Evolutionary conservation across 2,113 vertebrate species (phyloP), one percentile per base, ranked within the genome.

Genomic region (Lophochroa leadbeateri): DNA sequence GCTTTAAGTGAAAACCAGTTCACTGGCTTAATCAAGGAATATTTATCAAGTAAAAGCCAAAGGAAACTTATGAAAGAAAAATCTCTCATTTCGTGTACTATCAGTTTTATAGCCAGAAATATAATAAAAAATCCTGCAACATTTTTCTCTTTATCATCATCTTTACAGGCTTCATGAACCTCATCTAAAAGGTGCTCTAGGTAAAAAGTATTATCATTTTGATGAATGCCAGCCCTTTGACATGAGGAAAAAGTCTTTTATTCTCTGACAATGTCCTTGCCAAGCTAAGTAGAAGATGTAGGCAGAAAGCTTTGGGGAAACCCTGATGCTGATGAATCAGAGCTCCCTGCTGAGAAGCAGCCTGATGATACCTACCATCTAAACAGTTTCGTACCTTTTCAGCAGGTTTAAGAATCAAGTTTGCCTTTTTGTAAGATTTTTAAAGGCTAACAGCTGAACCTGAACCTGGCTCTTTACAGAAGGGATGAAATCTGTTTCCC

Each of bases 241-340:
- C 94, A 96, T 2, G 24, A 86, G 90, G 92, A 90, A 93, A 74
- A 88, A 86, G 53, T 49, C 91, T 95, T 96, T 96, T 97, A 95
- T 95, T 88, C 94, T 50, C 87, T 88, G 88, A 96, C 91, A 95
- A 95, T 92, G 77, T 85, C 85, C 69, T 92, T 96, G 91, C 94
- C 93, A 94, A 90, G 77, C 86, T 96, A 82, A 96, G 91, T 13
- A 55, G 86, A n/a, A 92, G 93, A 55, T 72, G 83, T n/a, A 72
- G 92, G 88, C 68, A 95, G 80, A 96, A 57, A 90, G 90, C 95
- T 92, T 89, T 77, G 94, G 96, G 91, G 82, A 92, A 94, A 75
- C 91, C 86, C 91, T 92, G 91, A 71, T 60, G 86, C 86, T 93
- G 96, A 93, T 97, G 95, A 97, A 97, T 97, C 86, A 67, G 79